These are phyloP conservation scores for Globia sparganii DNA, from an alignment of 2,888 invertebrate genomes.

Conservation along the genomic window DNA sequence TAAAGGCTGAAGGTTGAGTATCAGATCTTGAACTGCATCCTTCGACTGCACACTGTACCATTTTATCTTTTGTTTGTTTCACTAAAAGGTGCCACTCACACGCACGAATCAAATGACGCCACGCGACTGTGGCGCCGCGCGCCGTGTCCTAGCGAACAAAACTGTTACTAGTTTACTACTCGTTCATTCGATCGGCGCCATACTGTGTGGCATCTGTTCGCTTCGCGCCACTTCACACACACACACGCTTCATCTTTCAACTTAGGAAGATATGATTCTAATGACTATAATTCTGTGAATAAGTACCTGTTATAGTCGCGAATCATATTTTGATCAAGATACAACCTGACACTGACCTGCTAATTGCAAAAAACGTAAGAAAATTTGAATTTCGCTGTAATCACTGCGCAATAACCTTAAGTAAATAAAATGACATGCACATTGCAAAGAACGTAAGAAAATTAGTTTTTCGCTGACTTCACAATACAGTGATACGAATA, in stretches of 20 bases:
- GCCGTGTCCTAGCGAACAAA: neutral
- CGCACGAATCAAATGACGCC: slow-evolving; percentile 24
- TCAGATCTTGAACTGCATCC: slow-evolving; percentile 40
- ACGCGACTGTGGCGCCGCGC: slow-evolving; percentile 13
- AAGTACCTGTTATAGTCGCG: too few species aligned
- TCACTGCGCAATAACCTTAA: too few species aligned
- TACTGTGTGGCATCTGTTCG: slow-evolving; percentile 8
- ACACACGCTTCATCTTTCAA: too few species aligned
- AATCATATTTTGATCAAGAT: too few species aligned
- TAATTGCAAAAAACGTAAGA: too few species aligned
- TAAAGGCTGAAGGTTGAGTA: neutral
- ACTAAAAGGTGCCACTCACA: neutral
- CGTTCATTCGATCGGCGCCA: slow-evolving; percentile 37
- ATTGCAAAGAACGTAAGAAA: neutral
- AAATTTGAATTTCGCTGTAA: too few species aligned
- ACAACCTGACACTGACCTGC: too few species aligned
- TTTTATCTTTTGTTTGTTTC: slow-evolving; percentile 10
- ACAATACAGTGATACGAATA: neutral
- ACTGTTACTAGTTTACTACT: slow-evolving; percentile 18
- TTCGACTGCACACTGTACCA: slow-evolving; percentile 39
- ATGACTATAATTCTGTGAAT: too few species aligned
- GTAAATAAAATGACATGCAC: neutral
- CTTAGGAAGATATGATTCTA: too few species aligned
- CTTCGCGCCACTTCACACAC: too few species aligned
- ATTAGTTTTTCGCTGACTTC: neutral